Conservation (phyloP, 2,113 vertebrate species). For the Oryzias melastigma region DNA sequence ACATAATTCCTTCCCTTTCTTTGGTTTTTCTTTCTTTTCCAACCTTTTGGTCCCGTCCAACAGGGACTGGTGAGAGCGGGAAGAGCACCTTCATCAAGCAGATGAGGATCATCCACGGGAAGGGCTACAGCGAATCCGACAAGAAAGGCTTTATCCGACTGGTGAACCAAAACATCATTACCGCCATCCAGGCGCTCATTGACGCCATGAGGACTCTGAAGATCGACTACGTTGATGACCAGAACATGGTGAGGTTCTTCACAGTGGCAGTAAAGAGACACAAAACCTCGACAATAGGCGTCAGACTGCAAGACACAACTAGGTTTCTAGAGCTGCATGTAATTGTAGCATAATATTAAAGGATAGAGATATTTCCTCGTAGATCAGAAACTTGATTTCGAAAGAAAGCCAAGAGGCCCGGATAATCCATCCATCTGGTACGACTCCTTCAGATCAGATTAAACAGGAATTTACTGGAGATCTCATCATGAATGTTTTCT, state of each 20-base stretch:
- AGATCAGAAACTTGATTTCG: no score
- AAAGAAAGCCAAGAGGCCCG: no score
- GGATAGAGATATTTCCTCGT: no score
- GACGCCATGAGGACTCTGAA: constrained; percentile 77
- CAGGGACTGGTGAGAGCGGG: constrained; percentile 88
- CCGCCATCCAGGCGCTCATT: constrained; percentile 80
- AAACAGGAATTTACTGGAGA: no score
- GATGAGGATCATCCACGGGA: constrained; percentile 95
- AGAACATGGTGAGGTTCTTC: constrained; percentile 75
- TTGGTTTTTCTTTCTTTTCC: constrained; percentile 43
- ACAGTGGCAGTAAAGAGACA: no score
- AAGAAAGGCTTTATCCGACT: constrained; percentile 78
- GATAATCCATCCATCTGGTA: no score
- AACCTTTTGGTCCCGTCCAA: constrained; percentile 29
- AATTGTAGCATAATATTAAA: no score
- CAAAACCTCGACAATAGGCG: no score
- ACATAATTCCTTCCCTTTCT: neutral
- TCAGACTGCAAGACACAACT: no score
- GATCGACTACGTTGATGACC: constrained; percentile 75
- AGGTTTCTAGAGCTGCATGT: no score
- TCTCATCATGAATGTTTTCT: no score
- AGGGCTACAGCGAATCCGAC: constrained; percentile 82
- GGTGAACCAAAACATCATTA: constrained; percentile 85
- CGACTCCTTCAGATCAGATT: no score
- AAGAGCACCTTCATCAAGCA: constrained; percentile 94